Evolutionary conservation across 2,113 vertebrate species (phyloP), one percentile per base, ranked within the genome.

Genomic region (Corythaeola cristata): DNA sequence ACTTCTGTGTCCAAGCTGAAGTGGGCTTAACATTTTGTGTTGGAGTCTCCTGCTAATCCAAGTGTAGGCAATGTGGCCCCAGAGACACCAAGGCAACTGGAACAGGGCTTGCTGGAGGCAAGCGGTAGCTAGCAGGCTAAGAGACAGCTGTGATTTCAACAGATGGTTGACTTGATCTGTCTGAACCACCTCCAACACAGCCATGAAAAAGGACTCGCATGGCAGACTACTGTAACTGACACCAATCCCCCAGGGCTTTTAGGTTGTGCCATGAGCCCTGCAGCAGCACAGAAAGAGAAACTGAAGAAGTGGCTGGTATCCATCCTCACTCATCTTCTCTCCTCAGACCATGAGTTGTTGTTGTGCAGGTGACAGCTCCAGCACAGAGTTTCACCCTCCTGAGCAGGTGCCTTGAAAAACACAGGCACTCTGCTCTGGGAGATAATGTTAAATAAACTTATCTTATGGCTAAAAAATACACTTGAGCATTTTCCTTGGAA

Each of bases 231-330:
- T 79, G 37, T 39, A 82, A 59, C 4, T 0, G 2, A 76, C 28
- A 49, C 11, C 6, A 1, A 11, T 60, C 27, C 27, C 39, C 76
- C 27, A 41, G 67, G 60, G 23, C 26, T 53, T 82, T 79, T 83
- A 0, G 2, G 8, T 82, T 85, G 41, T 53, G 17, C 41, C 45
- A 64, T 0, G 5, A 56, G 13, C 9, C 23, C 14, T 28, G 24
- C 2, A 13, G 17, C 35, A 78, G 30, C 44, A 44, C 2, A 6
- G 71, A 32, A 77, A 71, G 41, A 16, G 22, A 69, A 66, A 19
- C 9, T 35, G 39, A 53, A 83, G 23, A 76, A 55, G 20, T 39
- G 30, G 8, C 27, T 66, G 24, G 8, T 68, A 69, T 22, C 8
- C 20, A n/a, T 21, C 41, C 27, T 69, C 3, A 7, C 12, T 74